Conservation (phyloP, 2,888 invertebrate genomes). For the Dolichopus griseipennis region DNA sequence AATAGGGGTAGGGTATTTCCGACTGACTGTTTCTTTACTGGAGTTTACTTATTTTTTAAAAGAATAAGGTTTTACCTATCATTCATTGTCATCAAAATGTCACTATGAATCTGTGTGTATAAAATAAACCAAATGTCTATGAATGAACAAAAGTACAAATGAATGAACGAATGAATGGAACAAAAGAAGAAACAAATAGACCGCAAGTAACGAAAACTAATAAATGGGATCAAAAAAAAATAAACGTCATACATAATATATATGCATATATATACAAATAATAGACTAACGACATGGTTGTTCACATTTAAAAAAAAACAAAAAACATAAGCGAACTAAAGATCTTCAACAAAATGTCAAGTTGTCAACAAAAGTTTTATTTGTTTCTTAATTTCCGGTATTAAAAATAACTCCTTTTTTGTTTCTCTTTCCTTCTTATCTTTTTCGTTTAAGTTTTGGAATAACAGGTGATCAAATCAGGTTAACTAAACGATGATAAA, state of each 20-base stretch:
- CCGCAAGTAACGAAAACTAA: no score
- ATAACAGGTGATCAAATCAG: not conserved
- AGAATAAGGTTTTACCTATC: not conserved
- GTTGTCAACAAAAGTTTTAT: not conserved
- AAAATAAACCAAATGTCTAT: not conserved
- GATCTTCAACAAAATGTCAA: not conserved
- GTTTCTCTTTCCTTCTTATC: not conserved
- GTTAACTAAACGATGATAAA: not conserved
- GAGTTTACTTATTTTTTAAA: no score
- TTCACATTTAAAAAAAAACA: no score
- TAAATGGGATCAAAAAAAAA: no score
- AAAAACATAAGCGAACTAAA: no score
- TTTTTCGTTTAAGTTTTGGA: not conserved
- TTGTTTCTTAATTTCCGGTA: constrained; percentile 1
- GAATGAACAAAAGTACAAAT: not conserved
- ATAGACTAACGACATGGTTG: not conserved
- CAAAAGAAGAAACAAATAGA: no score
- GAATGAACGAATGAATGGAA: no score
- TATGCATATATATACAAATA: no score
- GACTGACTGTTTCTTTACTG: no score
- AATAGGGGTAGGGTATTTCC: no score
- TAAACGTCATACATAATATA: no score
- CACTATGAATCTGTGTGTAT: not conserved
- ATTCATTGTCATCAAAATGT: not conserved
- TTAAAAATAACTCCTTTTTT: not conserved